A percentile compares a stretch with the other conserved stretches of the same genome.
These are phyloP conservation scores for Oligia strigilis DNA, from an alignment of 2,888 invertebrate genomes.

Conservation along the genomic window DNA sequence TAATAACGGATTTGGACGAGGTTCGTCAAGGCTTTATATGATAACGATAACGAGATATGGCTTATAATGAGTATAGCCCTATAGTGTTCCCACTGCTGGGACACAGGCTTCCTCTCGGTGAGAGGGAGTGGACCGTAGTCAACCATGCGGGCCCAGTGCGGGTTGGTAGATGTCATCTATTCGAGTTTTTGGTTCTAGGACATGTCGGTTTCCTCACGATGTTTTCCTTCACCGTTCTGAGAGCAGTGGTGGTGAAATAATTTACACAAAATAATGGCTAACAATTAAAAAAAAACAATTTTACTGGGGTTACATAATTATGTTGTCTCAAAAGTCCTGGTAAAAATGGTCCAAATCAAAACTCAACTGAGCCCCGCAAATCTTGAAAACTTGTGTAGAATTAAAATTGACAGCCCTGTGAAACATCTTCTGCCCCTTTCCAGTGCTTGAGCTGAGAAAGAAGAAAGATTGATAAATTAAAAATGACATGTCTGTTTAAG, in stretches of 20 bases:
- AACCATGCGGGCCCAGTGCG: no score
- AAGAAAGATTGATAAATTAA: background rate
- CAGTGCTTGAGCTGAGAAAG: background rate
- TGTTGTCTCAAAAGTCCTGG: background rate
- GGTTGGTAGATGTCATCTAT: no score
- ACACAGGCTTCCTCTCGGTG: background rate
- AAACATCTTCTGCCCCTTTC: background rate
- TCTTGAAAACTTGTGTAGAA: background rate
- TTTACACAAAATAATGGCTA: background rate
- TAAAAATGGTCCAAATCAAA: background rate
- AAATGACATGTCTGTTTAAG: background rate
- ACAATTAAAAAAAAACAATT: background rate
- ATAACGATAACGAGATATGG: background rate
- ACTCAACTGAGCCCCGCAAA: background rate
- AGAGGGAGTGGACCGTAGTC: background rate
- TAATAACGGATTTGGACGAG: constrained; percentile 91
- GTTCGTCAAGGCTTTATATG: background rate
- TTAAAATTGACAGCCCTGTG: background rate
- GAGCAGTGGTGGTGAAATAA: no score
- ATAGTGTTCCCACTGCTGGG: background rate
- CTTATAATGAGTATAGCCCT: background rate
- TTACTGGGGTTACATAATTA: background rate
- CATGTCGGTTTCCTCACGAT: no score
- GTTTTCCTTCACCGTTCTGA: no score
- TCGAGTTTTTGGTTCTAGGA: background rate